Conservation (phyloP, 2,888 invertebrate species). For the Tridacna crocea region DNA sequence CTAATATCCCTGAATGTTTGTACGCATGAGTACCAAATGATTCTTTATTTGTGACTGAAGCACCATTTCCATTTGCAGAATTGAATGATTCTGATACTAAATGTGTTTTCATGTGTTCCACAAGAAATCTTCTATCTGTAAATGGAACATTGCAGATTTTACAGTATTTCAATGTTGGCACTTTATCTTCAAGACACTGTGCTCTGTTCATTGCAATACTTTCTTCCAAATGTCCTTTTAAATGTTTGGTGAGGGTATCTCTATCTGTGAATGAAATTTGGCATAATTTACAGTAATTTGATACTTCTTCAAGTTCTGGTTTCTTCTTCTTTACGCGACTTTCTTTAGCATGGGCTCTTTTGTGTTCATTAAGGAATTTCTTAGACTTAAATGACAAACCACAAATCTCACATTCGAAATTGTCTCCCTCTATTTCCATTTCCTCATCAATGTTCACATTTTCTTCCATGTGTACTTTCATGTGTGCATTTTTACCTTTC, state of each 20-base stretch:
- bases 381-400: not conserved
- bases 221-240: not conserved
- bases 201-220: not conserved
- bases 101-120: not conserved
- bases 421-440: not conserved
- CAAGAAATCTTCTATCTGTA: not conserved
- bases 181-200: not conserved
- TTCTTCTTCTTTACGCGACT: not conserved
- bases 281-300: not conserved
- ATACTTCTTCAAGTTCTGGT: not conserved
- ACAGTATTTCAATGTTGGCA: not conserved
- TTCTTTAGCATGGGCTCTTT: not conserved
- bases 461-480: not conserved
- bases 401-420: conserved; percentile 5
- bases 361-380: not conserved
- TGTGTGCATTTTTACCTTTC: not conserved
- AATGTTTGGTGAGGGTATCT: not conserved
- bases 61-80: not conserved
- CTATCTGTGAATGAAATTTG: not conserved
- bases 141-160: not conserved
- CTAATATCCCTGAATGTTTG: not conserved
- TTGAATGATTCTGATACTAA: not conserved
- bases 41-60: not conserved
- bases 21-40: not conserved
- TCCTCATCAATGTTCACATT: not conserved